Evolutionary conservation across 2,888 invertebrate species (phyloP).

Genomic region (Caradrina clavipalpis): DNA sequence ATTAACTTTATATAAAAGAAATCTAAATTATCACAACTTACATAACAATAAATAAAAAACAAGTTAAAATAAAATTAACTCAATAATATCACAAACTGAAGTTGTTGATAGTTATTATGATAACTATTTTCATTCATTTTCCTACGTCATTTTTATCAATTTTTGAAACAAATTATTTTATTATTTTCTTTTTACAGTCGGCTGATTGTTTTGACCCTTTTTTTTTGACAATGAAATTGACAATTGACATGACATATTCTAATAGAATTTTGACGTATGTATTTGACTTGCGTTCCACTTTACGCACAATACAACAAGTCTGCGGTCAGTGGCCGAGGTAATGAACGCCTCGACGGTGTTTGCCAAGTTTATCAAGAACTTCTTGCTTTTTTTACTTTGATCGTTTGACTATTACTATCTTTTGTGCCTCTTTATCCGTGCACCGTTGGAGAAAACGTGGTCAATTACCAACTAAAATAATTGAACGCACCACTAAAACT

Average conservation of each 20-base stretch:
- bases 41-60: constrained; percentile 47
- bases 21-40: constrained; percentile 36
- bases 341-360: too few relatives aligned
- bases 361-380: too few relatives aligned
- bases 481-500: constrained; percentile 3
- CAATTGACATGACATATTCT: not conserved
- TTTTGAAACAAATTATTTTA: not conserved
- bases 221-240: constrained; percentile 8
- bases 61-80: constrained; percentile 6
- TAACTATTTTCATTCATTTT: constrained; percentile 27
- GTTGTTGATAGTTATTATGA: not conserved
- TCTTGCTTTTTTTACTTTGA: too few relatives aligned
- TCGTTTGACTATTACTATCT: too few relatives aligned
- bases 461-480: not conserved
- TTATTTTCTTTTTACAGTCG: not conserved
- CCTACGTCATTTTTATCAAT: not conserved
- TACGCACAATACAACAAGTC: not conserved
- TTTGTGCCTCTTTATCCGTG: too few relatives aligned
- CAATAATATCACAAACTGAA: constrained; percentile 7
- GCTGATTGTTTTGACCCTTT: constrained; percentile 8
- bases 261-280: too few relatives aligned
- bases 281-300: not conserved
- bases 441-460: too few relatives aligned
- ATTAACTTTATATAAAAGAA: constrained; percentile 6
- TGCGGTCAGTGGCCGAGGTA: too few relatives aligned